Evolutionary conservation across 1,140 invertebrate species (phyloP), one percentile per base, ranked within the genome.

Genomic region (Eubasilissa regina): DNA sequence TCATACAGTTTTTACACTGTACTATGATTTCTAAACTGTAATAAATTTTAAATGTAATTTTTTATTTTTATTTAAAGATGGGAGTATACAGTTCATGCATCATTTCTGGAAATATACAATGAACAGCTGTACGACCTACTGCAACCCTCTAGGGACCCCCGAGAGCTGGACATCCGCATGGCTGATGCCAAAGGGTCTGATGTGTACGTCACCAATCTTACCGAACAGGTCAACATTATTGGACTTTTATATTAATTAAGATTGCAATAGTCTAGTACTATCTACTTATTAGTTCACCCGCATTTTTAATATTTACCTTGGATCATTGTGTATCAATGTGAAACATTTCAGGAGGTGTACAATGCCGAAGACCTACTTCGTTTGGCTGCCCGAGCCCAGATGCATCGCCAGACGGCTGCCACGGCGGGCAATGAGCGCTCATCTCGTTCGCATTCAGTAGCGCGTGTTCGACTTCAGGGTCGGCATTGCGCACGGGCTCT

Each of bases 81-180:
- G 93, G 85, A 89, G 83, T 94, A 96, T 84, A 90, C 90, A 77
- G 90, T 97, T 55, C 91, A 94, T 85, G 92, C 94, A 35, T 93
- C 93, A 83, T 94, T 96, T 86, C 83, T 97, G 12, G 95, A 96
- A 87, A 95, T 96, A 77, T 96, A 96, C 80, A 95, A 94, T 83
- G 94, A 95, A 83, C 91, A 93, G 48, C 91, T 96, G 3, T 91
- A 93, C 81, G 95, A 95, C 89, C 84, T 95, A 11, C 85, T 95
- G 1, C 85, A 86, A 80, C 83, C 83, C 75, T 87, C 83, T 84
- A 89, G 87, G 77, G 81, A 83, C 58, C 81, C 81, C 44, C 90
- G 86, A 85, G 84, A 89, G 17, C 83, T 90, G 85, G 85, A 86
- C 81, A 94, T 95, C 53, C 90, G 92, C 74, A 91, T 94, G 90